Evolutionary conservation across 37 sponge, comb jelly and placozoan genomes (phyloP).

Genomic region (Aphrocallistes beatrix): DNA sequence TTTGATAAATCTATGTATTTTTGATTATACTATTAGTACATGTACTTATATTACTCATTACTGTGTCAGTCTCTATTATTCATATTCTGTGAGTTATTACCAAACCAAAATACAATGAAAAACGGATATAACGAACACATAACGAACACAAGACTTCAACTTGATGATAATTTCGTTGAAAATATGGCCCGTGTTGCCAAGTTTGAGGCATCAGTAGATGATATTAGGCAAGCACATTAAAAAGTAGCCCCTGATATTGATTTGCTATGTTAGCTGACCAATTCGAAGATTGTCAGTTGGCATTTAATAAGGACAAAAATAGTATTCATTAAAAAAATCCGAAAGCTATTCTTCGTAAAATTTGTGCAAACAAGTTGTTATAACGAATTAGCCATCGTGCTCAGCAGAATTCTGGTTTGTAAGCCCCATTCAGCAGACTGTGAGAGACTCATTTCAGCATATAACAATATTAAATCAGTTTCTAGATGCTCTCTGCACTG

Average conservation of each 20-base stretch:
- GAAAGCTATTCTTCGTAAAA: neutral
- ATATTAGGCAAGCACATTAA: no score
- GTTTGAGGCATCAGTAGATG: no score
- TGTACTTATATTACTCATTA: no score
- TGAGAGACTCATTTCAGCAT: neutral
- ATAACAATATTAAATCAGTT: neutral
- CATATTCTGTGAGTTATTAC: no score
- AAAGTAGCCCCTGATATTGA: neutral
- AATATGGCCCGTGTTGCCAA: no score
- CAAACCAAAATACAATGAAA: no score
- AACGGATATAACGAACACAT: no score
- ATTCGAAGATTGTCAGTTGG: neutral
- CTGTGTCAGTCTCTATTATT: no score
- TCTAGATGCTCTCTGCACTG: no score
- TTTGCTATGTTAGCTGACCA: neutral
- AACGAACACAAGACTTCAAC: conserved; percentile 4
- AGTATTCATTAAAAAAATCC: neutral
- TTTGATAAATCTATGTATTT: no score
- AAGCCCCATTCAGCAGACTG: conserved; percentile 16
- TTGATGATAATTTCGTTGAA: neutral
- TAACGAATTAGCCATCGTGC: neutral
- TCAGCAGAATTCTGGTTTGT: neutral
- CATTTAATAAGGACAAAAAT: no score
- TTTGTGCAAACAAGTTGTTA: neutral
- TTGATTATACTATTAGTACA: no score